Evolutionary conservation across 2,797 vertebrate genomes (phyloP).

Genomic region (Thripadectes ignobilis): DNA sequence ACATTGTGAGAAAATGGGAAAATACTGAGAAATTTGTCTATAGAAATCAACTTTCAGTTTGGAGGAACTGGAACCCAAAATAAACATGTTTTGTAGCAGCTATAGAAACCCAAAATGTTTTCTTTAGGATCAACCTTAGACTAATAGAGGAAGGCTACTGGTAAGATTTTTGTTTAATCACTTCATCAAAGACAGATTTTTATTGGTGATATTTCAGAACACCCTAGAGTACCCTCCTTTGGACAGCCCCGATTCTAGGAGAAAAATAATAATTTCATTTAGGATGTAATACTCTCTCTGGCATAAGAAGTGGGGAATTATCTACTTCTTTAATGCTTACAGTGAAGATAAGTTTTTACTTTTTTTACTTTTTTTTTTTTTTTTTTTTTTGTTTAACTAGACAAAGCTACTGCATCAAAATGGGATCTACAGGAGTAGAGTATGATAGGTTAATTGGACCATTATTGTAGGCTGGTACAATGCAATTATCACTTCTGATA

Average conservation of each 20-base stretch:
- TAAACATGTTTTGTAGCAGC: background rate
- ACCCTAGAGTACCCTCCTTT: background rate
- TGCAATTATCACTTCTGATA: slow-evolving; percentile 44
- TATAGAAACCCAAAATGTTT: background rate
- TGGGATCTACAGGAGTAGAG: background rate
- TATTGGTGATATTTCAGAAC: background rate
- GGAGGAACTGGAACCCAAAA: background rate
- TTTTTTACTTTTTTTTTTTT: background rate
- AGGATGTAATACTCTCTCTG: background rate
- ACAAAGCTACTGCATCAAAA: background rate
- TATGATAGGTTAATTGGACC: slow-evolving; percentile 38
- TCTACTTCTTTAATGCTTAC: background rate
- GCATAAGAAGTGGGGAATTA: background rate
- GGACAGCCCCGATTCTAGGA: background rate
- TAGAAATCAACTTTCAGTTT: background rate
- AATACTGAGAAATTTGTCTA: background rate
- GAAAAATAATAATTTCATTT: background rate
- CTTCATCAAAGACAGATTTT: background rate
- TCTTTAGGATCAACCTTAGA: background rate
- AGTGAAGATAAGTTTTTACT: background rate
- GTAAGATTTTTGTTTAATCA: background rate
- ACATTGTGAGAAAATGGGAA: background rate
- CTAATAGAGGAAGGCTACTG: background rate
- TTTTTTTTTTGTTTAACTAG: background rate
- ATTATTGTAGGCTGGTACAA: slow-evolving; percentile 9